Conservation (phyloP, 2,888 invertebrate species). For the Digitonthophagus gazella region DNA sequence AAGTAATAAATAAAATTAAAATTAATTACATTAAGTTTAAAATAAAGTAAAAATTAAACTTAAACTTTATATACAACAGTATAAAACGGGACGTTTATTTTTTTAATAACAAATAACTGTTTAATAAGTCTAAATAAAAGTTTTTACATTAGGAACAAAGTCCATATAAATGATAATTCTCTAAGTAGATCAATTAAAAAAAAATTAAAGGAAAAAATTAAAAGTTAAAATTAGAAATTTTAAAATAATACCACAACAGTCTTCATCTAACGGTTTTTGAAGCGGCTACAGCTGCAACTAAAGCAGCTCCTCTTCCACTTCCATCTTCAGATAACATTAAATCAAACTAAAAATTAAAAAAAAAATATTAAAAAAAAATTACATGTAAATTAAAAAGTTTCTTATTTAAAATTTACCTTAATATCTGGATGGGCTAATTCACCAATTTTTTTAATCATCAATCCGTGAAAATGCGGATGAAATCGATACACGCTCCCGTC, state of each 20-base stretch:
- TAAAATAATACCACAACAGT: neutral
- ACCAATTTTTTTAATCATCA: constrained; percentile 87
- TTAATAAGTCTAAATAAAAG: neutral
- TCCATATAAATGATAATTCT: neutral
- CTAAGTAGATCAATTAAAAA: neutral
- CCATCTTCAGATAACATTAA: constrained; percentile 95
- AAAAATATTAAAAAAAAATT: constrained; percentile 24
- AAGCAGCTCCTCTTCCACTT: constrained; percentile 92
- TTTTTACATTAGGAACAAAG: neutral
- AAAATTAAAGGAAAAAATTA: too few species aligned
- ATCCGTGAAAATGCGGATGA: constrained; percentile 94
- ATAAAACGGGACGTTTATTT: too few species aligned
- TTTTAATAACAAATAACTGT: too few species aligned
- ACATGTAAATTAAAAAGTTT: neutral
- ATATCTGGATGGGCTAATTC: constrained; percentile 72
- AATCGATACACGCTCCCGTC: constrained; percentile 96
- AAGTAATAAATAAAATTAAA: too few species aligned
- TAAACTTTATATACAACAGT: neutral
- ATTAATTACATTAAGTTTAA: too few species aligned
- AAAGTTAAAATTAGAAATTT: too few species aligned
- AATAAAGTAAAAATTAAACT: too few species aligned
- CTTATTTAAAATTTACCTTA: constrained; percentile 59
- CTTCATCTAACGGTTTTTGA: neutral
- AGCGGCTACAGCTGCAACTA: constrained; percentile 91
- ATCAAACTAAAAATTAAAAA: constrained; percentile 70